Evolutionary conservation across 2,888 invertebrate genomes (phyloP).

Genomic region (Bimastos eiseni): DNA sequence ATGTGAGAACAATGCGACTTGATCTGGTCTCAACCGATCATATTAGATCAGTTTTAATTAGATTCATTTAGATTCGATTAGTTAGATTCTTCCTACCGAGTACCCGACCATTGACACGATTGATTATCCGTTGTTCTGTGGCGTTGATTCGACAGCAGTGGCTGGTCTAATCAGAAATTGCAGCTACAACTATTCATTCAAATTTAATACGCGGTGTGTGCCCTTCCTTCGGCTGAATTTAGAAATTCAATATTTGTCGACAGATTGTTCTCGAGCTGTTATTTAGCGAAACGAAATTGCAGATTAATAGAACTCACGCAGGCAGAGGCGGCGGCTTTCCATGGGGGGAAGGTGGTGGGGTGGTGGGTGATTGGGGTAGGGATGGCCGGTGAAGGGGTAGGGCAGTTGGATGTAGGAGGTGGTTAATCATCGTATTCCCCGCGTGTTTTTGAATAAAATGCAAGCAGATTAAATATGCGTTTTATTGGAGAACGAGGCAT

Average conservation of each 20-base stretch:
- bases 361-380: neutral
- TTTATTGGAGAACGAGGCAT: neutral
- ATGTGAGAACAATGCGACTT: no score
- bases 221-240: neutral
- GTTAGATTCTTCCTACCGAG: neutral
- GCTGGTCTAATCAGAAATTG: neutral
- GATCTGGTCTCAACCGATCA: no score
- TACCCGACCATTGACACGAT: neutral
- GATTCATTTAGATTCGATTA: neutral
- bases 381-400: neutral
- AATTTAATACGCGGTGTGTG: conserved; percentile 13
- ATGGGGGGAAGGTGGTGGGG: neutral
- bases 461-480: neutral
- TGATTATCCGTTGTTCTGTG: no score
- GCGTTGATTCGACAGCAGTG: neutral
- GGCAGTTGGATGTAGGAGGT: no score
- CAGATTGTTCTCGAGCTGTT: neutral
- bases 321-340: neutral
- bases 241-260: neutral
- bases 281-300: no score
- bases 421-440: neutral
- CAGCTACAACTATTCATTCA: neutral
- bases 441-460: neutral
- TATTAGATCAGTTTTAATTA: neutral
- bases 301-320: no score